phyloP scores from a whole-genome alignment of 2,888 invertebrate species.

The Oxytorus armatus region DNA sequence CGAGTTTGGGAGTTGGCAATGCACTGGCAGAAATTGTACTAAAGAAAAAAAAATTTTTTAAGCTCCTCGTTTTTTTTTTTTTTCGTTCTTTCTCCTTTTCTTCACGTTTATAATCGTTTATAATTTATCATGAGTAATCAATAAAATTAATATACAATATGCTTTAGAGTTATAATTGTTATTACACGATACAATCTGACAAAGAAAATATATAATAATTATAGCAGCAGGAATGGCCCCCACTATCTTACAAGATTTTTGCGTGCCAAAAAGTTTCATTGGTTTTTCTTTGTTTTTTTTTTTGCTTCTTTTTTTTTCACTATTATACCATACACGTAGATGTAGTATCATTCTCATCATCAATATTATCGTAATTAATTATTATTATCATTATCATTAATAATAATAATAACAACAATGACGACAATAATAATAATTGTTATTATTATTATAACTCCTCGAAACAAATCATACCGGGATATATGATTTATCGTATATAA shows the following conservation, averaged over 20 bases:
- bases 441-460: conserved; percentile 80
- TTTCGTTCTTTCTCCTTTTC: conserved; percentile 57
- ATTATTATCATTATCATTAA: conserved; percentile 69
- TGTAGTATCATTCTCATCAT: conserved; percentile 66
- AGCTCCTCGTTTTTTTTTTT: conserved; percentile 36
- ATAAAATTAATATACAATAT: conserved; percentile 84
- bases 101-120: conserved; percentile 80
- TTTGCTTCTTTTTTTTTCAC: conserved; percentile 50
- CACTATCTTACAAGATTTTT: conserved; percentile 83
- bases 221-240: conserved; percentile 83
- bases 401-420: conserved; percentile 57
- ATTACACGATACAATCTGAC: conserved; percentile 82
- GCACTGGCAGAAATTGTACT: not conserved
- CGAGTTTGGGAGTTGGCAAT: not conserved
- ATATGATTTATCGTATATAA: conserved; percentile 82
- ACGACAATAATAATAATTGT: conserved; percentile 78
- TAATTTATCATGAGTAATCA: conserved; percentile 82
- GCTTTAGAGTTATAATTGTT: conserved; percentile 82
- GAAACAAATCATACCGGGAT: conserved; percentile 82
- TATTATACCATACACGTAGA: conserved; percentile 70
- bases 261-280: conserved; percentile 81
- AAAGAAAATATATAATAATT: conserved; percentile 81
- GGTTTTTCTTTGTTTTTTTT: conserved; percentile 66
- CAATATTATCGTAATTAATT: conserved; percentile 72
- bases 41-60: conserved; percentile 42